Conservation (phyloP, 2,888 invertebrate genomes). For the Tetheella fluctuosa region DNA sequence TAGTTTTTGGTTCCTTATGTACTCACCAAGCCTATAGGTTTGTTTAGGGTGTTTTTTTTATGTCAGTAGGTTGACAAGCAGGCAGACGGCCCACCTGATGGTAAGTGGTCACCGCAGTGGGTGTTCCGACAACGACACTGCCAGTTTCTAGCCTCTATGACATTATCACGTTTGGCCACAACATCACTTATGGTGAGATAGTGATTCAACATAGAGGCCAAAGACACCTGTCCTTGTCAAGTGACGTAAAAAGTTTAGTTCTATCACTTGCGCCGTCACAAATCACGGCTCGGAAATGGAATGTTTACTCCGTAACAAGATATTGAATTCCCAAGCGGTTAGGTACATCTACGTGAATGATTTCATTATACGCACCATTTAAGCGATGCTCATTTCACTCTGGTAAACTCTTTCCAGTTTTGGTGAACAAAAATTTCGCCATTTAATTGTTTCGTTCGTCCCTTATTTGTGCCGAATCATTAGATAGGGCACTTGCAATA, state of each 20-base stretch:
- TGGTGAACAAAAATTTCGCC: constrained; percentile 24
- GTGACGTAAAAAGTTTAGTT: not conserved
- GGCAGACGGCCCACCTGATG: too few relatives aligned
- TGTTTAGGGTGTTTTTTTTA: too few relatives aligned
- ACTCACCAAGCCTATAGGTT: too few relatives aligned
- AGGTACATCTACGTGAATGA: constrained; percentile 53
- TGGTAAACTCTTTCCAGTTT: constrained; percentile 28
- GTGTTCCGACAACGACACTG: too few relatives aligned
- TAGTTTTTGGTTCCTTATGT: too few relatives aligned
- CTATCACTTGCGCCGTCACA: constrained; percentile 13
- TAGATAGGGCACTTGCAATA: constrained; percentile 4
- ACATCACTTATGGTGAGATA: too few relatives aligned
- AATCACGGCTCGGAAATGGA: constrained; percentile 44
- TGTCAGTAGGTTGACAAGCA: too few relatives aligned
- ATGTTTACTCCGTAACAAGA: constrained; percentile 57
- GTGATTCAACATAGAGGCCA: too few relatives aligned
- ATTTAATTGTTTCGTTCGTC: constrained; percentile 18
- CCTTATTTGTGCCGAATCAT: constrained; percentile 16
- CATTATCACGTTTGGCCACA: too few relatives aligned
- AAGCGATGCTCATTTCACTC: constrained; percentile 43
- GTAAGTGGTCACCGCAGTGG: too few relatives aligned
- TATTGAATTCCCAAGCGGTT: constrained; percentile 53
- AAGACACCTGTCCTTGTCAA: too few relatives aligned
- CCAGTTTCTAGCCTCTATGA: too few relatives aligned
- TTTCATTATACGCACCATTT: constrained; percentile 61